Evolutionary conservation across 1,140 invertebrate species (phyloP), one percentile per base, ranked within the genome.

Genomic region (Drosophila orena): DNA sequence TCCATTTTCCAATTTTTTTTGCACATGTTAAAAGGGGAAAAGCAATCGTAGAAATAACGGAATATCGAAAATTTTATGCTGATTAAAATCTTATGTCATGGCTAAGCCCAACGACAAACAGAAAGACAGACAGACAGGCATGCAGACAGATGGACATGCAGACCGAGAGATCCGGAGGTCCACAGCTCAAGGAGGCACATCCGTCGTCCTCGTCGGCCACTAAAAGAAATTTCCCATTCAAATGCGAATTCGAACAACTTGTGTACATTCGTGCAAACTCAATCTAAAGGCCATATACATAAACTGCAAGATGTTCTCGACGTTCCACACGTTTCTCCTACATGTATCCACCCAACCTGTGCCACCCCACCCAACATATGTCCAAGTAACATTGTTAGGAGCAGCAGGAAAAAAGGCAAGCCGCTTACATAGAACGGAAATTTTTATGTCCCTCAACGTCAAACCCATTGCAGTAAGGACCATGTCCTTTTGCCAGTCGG

Each of bases 401-500:
- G 35, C 27, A 34, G 27, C 15, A 34, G 20, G 5, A 64, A 46
- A 74, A 64, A 56, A 37, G 61, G 68, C 78, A 81, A 43, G 40
- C 46, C 44, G 58, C 54, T 57, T 49, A 77, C 66, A 60, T 76
- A 56, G 40, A 88, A 88, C 75, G 75, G 84, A 83, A 83, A 88
- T 89, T 89, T 89, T 80, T 84, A 89, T 84, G 84, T 88, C 76
- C 84, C 71, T 88, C 79, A 84, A 89, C 84, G 84, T 83, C 84
- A 79, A 89, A 77, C 79, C 81, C 68, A 84, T 84, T 89, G 84
- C 72, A 89, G 52, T 43, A 47, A 57, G 60, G 34, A 46, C 35
- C 53, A 38, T 71, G 38, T 71, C 47, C 62, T 47, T 68, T 60
- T 40, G 53, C 35, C 58, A 27, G 56, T 43, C 37, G 55, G 40